Conservation (phyloP, 2,797 vertebrate species). For the Avahi laniger region DNA sequence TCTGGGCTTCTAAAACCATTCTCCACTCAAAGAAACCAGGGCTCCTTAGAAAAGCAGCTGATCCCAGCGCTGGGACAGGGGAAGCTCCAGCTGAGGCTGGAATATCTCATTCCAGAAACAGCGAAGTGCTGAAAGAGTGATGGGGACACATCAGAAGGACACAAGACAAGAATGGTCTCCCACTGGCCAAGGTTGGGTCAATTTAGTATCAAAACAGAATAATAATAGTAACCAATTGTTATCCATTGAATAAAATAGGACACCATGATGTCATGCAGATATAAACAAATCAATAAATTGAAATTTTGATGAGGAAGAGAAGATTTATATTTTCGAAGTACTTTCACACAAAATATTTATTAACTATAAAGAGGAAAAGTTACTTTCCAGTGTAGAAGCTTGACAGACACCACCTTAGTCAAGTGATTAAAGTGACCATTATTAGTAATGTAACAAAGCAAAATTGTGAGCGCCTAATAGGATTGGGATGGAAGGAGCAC, state of each 20-base stretch:
- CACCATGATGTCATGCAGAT: neutral
- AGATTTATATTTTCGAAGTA: neutral
- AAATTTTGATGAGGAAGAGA: neutral
- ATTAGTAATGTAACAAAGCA: neutral
- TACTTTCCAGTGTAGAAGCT: neutral
- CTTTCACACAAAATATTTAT: neutral
- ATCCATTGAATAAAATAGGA: neutral
- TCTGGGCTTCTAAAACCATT: neutral
- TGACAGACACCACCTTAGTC: neutral
- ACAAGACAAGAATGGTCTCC: neutral
- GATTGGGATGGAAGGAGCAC: neutral
- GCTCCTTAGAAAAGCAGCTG: neutral
- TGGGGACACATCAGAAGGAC: neutral
- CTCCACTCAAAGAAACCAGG: neutral
- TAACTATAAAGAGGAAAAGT: neutral
- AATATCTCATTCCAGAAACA: neutral
- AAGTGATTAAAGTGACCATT: conserved; percentile 4
- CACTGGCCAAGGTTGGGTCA: neutral
- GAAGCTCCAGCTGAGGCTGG: neutral
- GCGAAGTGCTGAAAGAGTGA: neutral
- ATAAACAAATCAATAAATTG: neutral
- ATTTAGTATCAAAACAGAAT: neutral
- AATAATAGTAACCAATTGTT: neutral
- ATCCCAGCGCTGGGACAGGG: neutral
- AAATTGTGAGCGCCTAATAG: neutral